Evolutionary conservation across 2,888 invertebrate species (phyloP).

Genomic region (Liopterus haemorrhoidalis): DNA sequence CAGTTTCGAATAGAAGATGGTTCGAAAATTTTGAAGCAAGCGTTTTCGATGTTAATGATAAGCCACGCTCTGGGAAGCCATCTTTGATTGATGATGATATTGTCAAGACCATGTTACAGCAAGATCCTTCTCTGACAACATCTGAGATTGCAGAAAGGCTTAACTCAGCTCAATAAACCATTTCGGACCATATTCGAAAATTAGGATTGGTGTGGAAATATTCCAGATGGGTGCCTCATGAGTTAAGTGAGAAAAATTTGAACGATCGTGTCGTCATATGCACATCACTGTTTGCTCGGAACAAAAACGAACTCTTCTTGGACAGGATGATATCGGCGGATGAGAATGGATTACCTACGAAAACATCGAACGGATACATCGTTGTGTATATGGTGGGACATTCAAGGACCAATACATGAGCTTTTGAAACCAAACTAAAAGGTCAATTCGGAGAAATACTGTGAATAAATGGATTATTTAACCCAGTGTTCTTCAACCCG

Average conservation of each 20-base stretch:
- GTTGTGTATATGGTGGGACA: too few relatives aligned
- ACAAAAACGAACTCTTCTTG: too few relatives aligned
- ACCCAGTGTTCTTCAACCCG: too few relatives aligned
- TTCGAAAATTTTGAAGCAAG: slow-evolving; percentile 12
- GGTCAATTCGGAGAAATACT: too few relatives aligned
- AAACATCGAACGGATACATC: too few relatives aligned
- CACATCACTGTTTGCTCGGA: too few relatives aligned
- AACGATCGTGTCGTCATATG: slow-evolving; percentile 21
- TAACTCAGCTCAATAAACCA: slow-evolving; percentile 18
- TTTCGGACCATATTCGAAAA: slow-evolving; percentile 18
- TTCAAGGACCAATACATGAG: too few relatives aligned
- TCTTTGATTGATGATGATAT: slow-evolving; percentile 25
- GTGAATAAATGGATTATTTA: too few relatives aligned
- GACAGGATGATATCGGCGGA: too few relatives aligned
- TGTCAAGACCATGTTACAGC: slow-evolving; percentile 11
- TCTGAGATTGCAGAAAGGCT: slow-evolving; percentile 19
- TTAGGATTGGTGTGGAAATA: slow-evolving; percentile 24
- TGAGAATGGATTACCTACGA: too few relatives aligned
- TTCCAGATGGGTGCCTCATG: slow-evolving; percentile 17
- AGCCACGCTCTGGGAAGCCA: slow-evolving; percentile 26
- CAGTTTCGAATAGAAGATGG: slow-evolving; percentile 15
- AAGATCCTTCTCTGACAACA: slow-evolving; percentile 18
- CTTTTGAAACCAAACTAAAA: too few relatives aligned
- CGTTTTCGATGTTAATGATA: slow-evolving; percentile 23
- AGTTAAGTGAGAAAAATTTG: slow-evolving; percentile 18